Base-by-base conservation (phyloP, 2,113 vertebrate species). In the Melanerpes aurifrons region DNA sequence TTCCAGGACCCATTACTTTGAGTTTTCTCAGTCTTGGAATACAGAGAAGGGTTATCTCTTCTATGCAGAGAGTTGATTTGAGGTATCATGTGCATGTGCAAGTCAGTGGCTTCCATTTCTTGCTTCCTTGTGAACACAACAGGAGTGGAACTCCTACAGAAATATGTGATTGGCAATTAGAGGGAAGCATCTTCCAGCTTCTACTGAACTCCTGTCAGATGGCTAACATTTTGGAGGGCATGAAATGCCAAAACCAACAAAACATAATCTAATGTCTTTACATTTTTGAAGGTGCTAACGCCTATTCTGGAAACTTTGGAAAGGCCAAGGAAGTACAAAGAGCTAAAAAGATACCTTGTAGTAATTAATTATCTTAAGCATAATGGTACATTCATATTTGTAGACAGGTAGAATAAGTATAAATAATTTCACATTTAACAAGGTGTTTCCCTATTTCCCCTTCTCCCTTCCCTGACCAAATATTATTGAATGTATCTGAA, bases 371-470 rank as follows among this genome's bases (percentile, higher is more conserved):
- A n/a, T 82, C 12, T n/a, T 8, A 29, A 57, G 3, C 12, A 9
- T 57, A 87, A 37, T n/a, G 53, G 47, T 47, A 35, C 11, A 35
- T 28, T 66, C 10, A 37, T 73, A 4, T 61, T 59, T 86, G 20
- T 19, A 63, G 15, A 64, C 4, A 35, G 16, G 13, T 69, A 54
- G 25, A 74, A 53, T 69, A 61, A 75, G 59, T 61, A 78, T n/a
- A 72, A 68, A 68, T 3, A 59, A 57, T n/a, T 61, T 56, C 12
- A 50, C 25, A 61, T 87, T 68, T 61, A 31, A 40, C 17, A 70
- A 61, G 3, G 1, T 71, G 6, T 12, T 45, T 29, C 3, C 66
- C 2, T 6, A 31, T 6, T 68, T 73, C 4, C 9, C 4, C 1
- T 22, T 78, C 78, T 79, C 15, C 35, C 2, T 40, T 3, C 40